Conservation (phyloP, 2,113 vertebrate species). For the Pedetes capensis region DNA sequence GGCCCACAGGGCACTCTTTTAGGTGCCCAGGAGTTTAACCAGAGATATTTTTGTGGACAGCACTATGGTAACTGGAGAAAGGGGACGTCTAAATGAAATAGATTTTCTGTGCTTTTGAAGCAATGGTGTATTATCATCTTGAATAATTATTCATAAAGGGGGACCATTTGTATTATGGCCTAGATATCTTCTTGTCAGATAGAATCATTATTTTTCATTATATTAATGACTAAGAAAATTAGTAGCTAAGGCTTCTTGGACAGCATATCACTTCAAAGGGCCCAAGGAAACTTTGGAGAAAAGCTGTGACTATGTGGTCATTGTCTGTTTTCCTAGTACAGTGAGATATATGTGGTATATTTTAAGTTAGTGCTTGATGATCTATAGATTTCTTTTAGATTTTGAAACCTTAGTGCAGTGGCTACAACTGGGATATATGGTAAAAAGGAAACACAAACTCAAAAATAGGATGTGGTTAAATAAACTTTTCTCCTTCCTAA, state of each 20-base stretch:
- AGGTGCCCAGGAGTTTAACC: background rate
- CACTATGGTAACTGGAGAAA: background rate
- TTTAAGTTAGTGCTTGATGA: background rate
- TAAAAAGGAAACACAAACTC: background rate
- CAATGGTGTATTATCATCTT: background rate
- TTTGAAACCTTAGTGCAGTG: background rate
- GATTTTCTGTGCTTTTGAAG: background rate
- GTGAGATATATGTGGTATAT: background rate
- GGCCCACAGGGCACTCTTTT: background rate
- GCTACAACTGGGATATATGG: background rate
- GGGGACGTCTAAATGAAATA: background rate
- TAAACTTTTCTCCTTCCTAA: background rate
- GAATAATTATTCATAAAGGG: background rate
- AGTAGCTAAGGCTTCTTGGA: background rate
- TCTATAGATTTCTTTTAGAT: conserved; percentile 42
- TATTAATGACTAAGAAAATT: conserved; percentile 5
- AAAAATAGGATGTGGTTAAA: background rate
- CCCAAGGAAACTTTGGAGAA: background rate
- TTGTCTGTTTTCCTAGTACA: background rate
- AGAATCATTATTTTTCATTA: background rate
- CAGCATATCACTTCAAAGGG: background rate
- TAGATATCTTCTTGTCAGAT: background rate
- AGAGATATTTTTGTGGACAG: background rate
- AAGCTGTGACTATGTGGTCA: background rate
- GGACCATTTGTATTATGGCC: background rate